phyloP scores from a whole-genome alignment of 2,113 vertebrate species.

The Brachypteracias leptosomus region DNA sequence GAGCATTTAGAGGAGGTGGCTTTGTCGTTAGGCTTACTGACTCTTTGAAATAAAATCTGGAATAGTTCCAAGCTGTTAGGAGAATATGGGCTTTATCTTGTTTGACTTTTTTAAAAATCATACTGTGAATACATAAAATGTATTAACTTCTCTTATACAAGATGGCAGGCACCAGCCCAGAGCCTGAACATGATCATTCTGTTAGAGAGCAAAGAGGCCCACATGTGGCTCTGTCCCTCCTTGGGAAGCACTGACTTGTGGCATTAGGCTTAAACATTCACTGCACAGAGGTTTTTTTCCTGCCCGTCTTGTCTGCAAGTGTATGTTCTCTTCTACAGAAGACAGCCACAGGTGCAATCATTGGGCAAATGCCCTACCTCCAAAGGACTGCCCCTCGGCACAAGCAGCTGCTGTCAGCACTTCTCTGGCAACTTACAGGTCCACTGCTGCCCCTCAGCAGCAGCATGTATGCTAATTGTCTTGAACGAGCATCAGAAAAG shows the following conservation, averaged over 20 bases:
- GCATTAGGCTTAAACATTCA: background rate
- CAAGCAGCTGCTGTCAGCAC: background rate
- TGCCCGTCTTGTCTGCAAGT: background rate
- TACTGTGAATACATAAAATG: background rate
- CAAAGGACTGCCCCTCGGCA: background rate
- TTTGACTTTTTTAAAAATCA: background rate
- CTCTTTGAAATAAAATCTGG: background rate
- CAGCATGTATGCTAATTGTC: background rate
- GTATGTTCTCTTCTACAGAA: background rate
- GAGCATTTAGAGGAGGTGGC: background rate
- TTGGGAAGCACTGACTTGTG: background rate
- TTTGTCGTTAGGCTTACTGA: background rate
- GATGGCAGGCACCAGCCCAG: background rate
- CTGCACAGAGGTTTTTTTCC: background rate
- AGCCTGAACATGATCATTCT: background rate
- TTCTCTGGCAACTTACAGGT: background rate
- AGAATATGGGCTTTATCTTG: background rate
- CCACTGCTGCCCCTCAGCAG: background rate
- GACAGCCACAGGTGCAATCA: background rate
- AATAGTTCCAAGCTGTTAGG: background rate
- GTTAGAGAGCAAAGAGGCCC: background rate
- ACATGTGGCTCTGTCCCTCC: background rate
- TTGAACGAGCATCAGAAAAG: background rate
- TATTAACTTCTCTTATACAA: background rate
- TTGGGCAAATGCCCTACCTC: background rate